Percentiles rank a stretch among this genome's conserved stretches.
Evolutionary conservation across 1,140 invertebrate genomes (phyloP).

Genomic region (Drosophila sechellia): DNA sequence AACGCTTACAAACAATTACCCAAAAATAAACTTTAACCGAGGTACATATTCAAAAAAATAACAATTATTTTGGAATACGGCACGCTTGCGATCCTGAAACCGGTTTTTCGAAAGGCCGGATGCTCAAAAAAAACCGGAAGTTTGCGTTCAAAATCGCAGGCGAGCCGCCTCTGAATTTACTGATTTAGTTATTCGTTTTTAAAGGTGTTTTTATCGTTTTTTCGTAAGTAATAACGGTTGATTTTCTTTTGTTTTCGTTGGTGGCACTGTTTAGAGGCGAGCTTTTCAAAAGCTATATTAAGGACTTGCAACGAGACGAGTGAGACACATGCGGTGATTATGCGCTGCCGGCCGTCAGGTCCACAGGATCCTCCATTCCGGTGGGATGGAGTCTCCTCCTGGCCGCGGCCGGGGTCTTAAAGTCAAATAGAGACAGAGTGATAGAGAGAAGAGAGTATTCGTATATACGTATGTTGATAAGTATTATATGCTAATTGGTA

Average conservation of each 20-base stretch:
- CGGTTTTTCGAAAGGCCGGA: neutral
- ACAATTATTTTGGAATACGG: constrained; percentile 38
- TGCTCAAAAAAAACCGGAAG: neutral
- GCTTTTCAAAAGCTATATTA: constrained; percentile 82
- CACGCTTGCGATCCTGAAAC: constrained; percentile 17
- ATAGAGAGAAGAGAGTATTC: constrained; percentile 58
- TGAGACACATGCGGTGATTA: constrained; percentile 82
- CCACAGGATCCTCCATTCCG: constrained; percentile 9
- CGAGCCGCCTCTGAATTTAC: constrained; percentile 26
- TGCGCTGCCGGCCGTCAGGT: constrained; percentile 64
- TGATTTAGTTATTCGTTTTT: constrained; percentile 16
- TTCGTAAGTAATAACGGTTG: constrained; percentile 61
- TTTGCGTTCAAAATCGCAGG: neutral
- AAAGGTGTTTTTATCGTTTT: constrained; percentile 39
- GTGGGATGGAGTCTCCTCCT: constrained; percentile 12
- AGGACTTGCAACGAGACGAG: constrained; percentile 76
- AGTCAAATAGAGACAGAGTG: constrained; percentile 67
- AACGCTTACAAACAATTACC: constrained; percentile 71
- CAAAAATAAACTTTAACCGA: constrained; percentile 67
- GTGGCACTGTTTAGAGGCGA: constrained; percentile 81
- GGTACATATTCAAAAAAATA: constrained; percentile 60
- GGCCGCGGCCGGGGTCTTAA: constrained; percentile 71
- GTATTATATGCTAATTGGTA: constrained; percentile 67
- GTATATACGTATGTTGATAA: constrained; percentile 66
- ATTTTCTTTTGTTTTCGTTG: constrained; percentile 48